These are phyloP conservation scores for Baryphthengus martii DNA, from an alignment of 2,113 vertebrate species.

Conservation along the genomic window DNA sequence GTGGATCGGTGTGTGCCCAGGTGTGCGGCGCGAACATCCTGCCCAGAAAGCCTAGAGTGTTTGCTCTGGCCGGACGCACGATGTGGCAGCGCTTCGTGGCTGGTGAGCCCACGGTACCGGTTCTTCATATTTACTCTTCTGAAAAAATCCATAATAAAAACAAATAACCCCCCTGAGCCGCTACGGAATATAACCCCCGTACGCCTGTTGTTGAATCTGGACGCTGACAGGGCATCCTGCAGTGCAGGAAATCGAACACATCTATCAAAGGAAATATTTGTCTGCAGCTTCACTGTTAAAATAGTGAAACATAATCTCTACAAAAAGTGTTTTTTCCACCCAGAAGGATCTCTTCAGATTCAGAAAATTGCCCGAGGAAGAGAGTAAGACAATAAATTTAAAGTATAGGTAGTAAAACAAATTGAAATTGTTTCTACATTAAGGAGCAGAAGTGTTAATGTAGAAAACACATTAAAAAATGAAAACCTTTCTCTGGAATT, in stretches of 20 bases:
- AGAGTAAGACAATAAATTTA: neutral
- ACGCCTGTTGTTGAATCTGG: neutral
- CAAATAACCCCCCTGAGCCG: neutral
- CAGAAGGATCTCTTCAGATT: neutral
- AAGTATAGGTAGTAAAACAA: neutral
- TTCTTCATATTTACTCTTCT: neutral
- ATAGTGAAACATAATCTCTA: neutral
- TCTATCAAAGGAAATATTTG: neutral
- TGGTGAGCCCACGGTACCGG: neutral
- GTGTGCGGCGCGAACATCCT: neutral
- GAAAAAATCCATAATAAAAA: neutral
- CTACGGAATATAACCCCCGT: neutral
- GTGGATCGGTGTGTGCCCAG: neutral
- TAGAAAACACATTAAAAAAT: neutral
- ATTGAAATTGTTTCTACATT: neutral
- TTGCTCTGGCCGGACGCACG: neutral
- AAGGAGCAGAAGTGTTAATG: too few species aligned
- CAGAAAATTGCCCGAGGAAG: neutral
- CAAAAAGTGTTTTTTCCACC: neutral
- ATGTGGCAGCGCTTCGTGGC: neutral
- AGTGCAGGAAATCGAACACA: neutral
- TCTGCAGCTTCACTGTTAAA: neutral
- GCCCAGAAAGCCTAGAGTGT: fast-evolving
- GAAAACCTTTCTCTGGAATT: neutral
- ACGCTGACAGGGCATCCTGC: neutral